Evolutionary conservation across 2,888 invertebrate genomes (phyloP), one percentile per base, ranked within the genome.

Genomic region (Crepidodera aurea): DNA sequence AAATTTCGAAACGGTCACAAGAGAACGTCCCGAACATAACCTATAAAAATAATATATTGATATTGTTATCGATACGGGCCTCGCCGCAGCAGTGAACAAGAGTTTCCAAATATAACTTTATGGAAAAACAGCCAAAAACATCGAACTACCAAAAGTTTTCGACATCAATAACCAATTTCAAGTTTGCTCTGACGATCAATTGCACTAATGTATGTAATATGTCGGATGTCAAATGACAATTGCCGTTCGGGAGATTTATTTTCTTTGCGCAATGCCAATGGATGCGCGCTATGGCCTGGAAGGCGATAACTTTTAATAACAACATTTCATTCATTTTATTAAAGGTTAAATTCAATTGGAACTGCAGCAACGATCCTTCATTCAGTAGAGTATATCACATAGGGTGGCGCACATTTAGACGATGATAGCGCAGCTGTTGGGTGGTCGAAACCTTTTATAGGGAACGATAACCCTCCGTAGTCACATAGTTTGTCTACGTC

Each of bases 11-110:
- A 34, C 37, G 39, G 27, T n/a, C 39, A 19, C 42, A 10, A 12
- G 29, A 18, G 39, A 60, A 46, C 34, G 60, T 55, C 60, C 66
- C 66, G 69, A 69, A 68, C 68, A 65, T 65, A 62, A 65, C 57
- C 66, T 71, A 74, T 73, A 73, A 73, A 71, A 73, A 75, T 76
- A 76, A 77, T 71, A 69, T 76, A 77, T 73, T 71, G 75, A 74
- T 75, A 77, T 76, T 77, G 76, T 76, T 76, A 76, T 75, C 72
- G 72, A 72, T 75, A 75, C 73, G 29, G 73, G 72, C 73, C 71
- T 73, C 74, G 74, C 74, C 69, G 69, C 72, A 73, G 74, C 73
- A 71, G 70, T 71, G 69, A 71, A 70, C 68, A 69, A 69, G 73
- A 75, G 74, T 74, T 75, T 75, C 72, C 68, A 68, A 69, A 67